Conservation (phyloP, 2,888 invertebrate species). For the Omphaloscelis lunosa region DNA sequence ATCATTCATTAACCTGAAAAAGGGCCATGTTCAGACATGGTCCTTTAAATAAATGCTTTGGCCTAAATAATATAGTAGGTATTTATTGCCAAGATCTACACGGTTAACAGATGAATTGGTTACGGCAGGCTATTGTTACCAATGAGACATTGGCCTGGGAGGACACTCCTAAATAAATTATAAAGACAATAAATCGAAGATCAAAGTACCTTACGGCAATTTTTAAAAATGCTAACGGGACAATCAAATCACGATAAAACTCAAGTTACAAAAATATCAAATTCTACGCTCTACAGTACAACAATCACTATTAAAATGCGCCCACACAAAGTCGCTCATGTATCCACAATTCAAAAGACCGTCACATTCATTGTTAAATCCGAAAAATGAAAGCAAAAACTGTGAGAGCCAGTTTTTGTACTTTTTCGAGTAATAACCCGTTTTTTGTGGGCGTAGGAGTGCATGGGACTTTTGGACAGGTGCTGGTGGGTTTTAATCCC, state of each 20-base stretch:
- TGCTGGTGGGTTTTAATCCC: slow-evolving; percentile 72
- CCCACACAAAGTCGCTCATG: slow-evolving; percentile 55
- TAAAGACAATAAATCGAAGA: neutral
- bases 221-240: neutral
- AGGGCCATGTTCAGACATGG: neutral
- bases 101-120: neutral
- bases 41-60: neutral
- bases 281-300: slow-evolving; percentile 15
- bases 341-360: slow-evolving; percentile 55
- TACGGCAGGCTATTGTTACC: neutral
- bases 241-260: neutral
- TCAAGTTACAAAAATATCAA: slow-evolving; percentile 35
- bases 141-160: neutral
- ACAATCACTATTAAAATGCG: slow-evolving; percentile 26
- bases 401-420: slow-evolving; percentile 73
- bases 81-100: neutral
- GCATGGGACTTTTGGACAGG: slow-evolving; percentile 83
- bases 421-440: slow-evolving; percentile 77
- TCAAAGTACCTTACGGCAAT: neutral
- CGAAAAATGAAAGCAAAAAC: slow-evolving; percentile 68
- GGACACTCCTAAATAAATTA: neutral
- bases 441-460: slow-evolving; percentile 86
- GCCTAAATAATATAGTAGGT: neutral
- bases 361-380: slow-evolving; percentile 51
- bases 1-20: neutral